Percentiles rank a stretch among this genome's conserved stretches.
phyloP scores from a whole-genome alignment of 2,113 vertebrate genomes.

The Ceuthmochares aereus region DNA sequence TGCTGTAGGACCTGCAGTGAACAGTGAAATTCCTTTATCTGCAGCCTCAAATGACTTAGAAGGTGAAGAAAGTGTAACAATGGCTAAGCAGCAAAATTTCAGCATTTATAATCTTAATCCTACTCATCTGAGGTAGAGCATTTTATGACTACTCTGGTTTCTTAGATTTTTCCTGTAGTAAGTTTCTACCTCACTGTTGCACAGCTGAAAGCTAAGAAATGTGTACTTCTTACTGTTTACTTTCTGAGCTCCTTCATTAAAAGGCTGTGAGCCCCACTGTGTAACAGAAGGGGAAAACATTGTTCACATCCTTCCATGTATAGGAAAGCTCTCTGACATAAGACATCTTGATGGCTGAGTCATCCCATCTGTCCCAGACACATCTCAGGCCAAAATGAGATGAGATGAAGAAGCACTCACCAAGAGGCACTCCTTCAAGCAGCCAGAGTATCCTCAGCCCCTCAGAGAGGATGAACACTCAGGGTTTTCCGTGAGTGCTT shows the following conservation, averaged over 20 bases:
- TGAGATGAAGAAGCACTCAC: background rate
- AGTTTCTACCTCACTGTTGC: background rate
- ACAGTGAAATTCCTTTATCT: background rate
- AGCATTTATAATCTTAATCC: background rate
- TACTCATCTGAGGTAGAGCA: background rate
- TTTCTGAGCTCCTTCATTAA: conserved; percentile 38
- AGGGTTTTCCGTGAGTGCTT: background rate
- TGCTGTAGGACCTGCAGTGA: background rate
- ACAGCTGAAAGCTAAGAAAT: conserved; percentile 46
- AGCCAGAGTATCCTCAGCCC: background rate
- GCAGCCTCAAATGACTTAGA: background rate
- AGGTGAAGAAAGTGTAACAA: background rate
- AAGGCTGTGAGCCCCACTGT: conserved; percentile 22
- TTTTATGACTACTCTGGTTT: background rate
- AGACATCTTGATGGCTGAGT: conserved; percentile 60
- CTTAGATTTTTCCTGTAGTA: background rate
- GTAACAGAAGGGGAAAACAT: conserved; percentile 44
- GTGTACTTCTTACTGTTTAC: conserved; percentile 36
- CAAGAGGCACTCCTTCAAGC: background rate
- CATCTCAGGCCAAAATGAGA: background rate
- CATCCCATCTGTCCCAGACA: conserved; percentile 59
- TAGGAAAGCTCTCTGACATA: conserved; percentile 6
- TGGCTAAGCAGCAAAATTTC: background rate
- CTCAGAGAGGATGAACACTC: background rate
- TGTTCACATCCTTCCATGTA: conserved; percentile 46